Evolutionary conservation across 2,113 vertebrate genomes (phyloP), one percentile per base, ranked within the genome.

Genomic region (Aramus guarauna): DNA sequence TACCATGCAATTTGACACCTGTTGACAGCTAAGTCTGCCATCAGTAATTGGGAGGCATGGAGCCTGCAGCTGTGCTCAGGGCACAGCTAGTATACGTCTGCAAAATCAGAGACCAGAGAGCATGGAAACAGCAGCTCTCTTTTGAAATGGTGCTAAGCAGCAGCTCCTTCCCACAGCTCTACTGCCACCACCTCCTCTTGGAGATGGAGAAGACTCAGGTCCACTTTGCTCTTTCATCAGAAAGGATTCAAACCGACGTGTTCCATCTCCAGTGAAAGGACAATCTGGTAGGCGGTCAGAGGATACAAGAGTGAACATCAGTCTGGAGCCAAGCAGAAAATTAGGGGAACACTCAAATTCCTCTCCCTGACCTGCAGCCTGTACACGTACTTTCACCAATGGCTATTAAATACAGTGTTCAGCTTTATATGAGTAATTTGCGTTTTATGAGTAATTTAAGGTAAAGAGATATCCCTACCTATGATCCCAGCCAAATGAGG

Each of bases 381-480:
- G 15, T 52, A n/a, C 34, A 9, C 3, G 5, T 36, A 26, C 13
- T 72, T 85, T 19, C 14, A 79, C 53, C 24, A 83, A 12, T 1
- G 4, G 4, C 0, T 1, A 12, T 66, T 88, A 80, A 79, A 58
- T 41, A 11, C 15, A 47, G 20, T 24, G 5, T 73, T 81, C 45
- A 48, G 26, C 13, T 89, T 92, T 77, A 32, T 43, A 53, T 48
- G 1, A 48, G 23, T 18, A 43, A 73, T 56, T 53, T 86, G 11
- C 23, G n/a, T 52, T 53, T 68, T 82, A 80, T 66, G 50, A 88
- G 50, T 86, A 72, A 96, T 78, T 82, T 91, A 34, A 85, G 41
- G 34, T 63, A 63, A 95, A 92, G 29, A 11, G 48, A 8, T 82
- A 71, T 73, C 52, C 89, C 83, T 50, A 72, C 30, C 23, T 53